Conservation (phyloP, 1,140 invertebrate genomes). For the Drosophila carrolli region DNA sequence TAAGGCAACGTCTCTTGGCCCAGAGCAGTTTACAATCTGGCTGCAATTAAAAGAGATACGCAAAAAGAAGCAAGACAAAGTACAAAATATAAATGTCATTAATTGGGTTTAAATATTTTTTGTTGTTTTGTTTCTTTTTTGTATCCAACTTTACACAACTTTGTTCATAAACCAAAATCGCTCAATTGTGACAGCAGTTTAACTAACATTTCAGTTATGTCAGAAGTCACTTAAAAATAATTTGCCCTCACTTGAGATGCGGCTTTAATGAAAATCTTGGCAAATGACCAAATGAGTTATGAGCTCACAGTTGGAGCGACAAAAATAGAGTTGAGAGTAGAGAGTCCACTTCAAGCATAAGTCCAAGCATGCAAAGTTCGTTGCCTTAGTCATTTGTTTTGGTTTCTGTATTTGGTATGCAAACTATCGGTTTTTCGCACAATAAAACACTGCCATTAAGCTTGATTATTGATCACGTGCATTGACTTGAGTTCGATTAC, state of each 20-base stretch:
- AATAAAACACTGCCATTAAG: background rate
- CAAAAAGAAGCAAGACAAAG: slow-evolving; percentile 45
- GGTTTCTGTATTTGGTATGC: background rate
- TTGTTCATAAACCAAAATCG: slow-evolving; percentile 64
- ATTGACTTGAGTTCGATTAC: background rate
- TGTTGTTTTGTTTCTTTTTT: slow-evolving; percentile 15
- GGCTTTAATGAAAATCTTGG: slow-evolving; percentile 26
- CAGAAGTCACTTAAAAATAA: slow-evolving; percentile 64
- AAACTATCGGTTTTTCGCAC: slow-evolving; percentile 12
- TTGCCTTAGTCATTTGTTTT: slow-evolving; percentile 66
- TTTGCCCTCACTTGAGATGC: slow-evolving; percentile 52
- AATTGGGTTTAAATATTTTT: slow-evolving; percentile 77
- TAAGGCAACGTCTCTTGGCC: slow-evolving; percentile 62
- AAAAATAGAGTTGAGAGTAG: slow-evolving; percentile 27
- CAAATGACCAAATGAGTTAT: slow-evolving; percentile 22
- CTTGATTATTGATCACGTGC: slow-evolving; percentile 13
- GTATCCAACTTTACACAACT: slow-evolving; percentile 41
- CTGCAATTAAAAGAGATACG: slow-evolving; percentile 56
- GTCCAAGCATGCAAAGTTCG: slow-evolving; percentile 57
- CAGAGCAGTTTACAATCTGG: slow-evolving; percentile 64
- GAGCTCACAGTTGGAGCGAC: slow-evolving; percentile 24
- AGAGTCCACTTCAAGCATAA: slow-evolving; percentile 52
- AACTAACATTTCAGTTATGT: slow-evolving; percentile 57
- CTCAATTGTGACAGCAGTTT: slow-evolving; percentile 67
- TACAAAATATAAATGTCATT: slow-evolving; percentile 66